Base-by-base conservation (phyloP, 2,113 vertebrate species). In the Chloropsis hardwickii region DNA sequence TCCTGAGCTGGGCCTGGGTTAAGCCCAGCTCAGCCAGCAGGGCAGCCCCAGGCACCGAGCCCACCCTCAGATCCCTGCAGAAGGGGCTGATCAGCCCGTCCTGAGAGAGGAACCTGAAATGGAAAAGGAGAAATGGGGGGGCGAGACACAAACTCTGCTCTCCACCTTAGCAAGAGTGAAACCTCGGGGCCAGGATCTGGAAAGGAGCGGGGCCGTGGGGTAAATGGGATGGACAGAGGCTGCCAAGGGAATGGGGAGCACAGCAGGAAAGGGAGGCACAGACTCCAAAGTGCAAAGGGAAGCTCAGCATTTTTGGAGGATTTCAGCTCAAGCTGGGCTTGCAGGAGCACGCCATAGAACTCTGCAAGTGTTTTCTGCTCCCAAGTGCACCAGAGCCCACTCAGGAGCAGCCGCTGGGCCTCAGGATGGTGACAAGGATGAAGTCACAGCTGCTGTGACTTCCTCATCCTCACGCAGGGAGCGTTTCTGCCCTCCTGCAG, bases 181-280 rank as follows among this genome's bases (percentile, higher is more conserved):
- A 28, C 14, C 60, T 9, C 2, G 39, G 64, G 42, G 29, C 31
- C 70, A 47, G 60, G 47, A 27, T 12, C 47, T 21, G 0, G 3
- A 14, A 15, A 3, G 28, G 51, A 42, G 40, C 6, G 42, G 37
- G 37, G 37, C 37, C 37, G 10, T 37, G 37, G 37, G 42, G 17
- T 10, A 12, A 45, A 8, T 0, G 39, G 7, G 0, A 9, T 0
- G 37, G 47, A 24, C 1, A 5, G 6, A 5, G 27, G 37, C 19
- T 7, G 14, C 17, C 20, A 2, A 1, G 0, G 47, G n/a, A 10
- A 13, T 6, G 19, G 13, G 15, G 44, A 8, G 3, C 53, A 2
- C 31, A 15, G 61, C 23, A 9, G 17, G 35, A 0, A 3, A 17
- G 37, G 37, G 3, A 15, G 17, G 44, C 77, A 35, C 61, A 40